Conservation (phyloP, 1,140 invertebrate genomes). For the Aphaenogaster rudis region DNA sequence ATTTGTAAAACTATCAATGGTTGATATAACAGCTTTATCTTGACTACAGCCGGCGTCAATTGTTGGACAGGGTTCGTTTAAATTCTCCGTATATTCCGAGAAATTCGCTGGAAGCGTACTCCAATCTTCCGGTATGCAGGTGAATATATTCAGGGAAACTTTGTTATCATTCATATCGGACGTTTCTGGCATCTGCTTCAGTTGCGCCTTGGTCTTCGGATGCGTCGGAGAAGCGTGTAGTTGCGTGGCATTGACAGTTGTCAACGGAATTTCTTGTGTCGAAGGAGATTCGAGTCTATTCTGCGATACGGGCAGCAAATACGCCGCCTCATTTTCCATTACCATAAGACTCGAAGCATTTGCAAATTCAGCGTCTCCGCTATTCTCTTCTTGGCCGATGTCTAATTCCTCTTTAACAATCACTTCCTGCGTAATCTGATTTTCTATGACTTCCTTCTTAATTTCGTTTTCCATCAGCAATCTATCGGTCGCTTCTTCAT, state of each 20-base stretch:
- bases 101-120: background rate
- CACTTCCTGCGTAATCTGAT: conserved; percentile 81
- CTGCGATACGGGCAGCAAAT: background rate
- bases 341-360: background rate
- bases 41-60: background rate
- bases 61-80: background rate
- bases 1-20: background rate
- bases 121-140: background rate
- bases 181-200: conserved; percentile 81
- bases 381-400: conserved; percentile 14
- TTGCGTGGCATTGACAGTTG: background rate
- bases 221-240: conserved; percentile 9
- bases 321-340: background rate
- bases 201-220: conserved; percentile 81
- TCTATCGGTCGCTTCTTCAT: background rate
- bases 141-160: background rate
- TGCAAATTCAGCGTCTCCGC: background rate
- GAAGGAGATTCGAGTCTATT: background rate
- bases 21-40: background rate
- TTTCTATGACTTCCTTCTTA: conserved; percentile 80
- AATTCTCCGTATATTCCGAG: background rate
- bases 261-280: background rate
- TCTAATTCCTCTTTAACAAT: conserved; percentile 78
- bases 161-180: background rate
- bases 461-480: conserved; percentile 82